These are phyloP conservation scores for Chaetodon trifascialis DNA, from an alignment of 2,113 vertebrate species.

Conservation along the genomic window DNA sequence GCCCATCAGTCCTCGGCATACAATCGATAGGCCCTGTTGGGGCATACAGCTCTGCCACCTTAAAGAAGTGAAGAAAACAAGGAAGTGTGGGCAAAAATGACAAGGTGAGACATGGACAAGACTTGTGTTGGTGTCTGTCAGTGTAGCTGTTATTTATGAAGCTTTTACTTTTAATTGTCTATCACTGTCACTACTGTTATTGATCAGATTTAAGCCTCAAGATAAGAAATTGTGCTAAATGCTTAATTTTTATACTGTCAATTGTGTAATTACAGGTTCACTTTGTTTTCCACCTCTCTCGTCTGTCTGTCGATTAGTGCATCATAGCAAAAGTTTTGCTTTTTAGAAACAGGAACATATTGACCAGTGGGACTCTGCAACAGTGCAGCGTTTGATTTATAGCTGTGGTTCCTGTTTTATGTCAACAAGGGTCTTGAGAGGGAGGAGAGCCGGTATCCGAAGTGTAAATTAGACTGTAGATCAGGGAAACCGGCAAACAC, in stretches of 20 bases:
- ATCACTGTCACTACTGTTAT: slow-evolving; percentile 19
- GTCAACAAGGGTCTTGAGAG: slow-evolving; percentile 51
- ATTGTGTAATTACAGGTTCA: neutral
- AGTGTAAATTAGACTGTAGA: slow-evolving; percentile 69
- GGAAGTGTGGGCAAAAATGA: slow-evolving; percentile 34
- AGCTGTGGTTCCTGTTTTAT: slow-evolving; percentile 48
- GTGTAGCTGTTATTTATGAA: slow-evolving; percentile 43
- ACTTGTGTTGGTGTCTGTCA: slow-evolving; percentile 8
- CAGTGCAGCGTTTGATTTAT: slow-evolving; percentile 59
- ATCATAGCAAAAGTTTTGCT: slow-evolving; percentile 15
- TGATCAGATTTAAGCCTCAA: slow-evolving; percentile 28
- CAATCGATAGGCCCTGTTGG: slow-evolving; percentile 53
- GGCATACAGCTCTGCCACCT: slow-evolving; percentile 37
- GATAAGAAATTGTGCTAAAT: slow-evolving; percentile 9
- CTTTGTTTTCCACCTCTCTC: neutral
- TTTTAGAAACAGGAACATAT: slow-evolving; percentile 32
- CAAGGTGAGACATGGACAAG: slow-evolving; percentile 7
- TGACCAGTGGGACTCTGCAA: slow-evolving; percentile 24
- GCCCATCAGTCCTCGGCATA: slow-evolving; percentile 58
- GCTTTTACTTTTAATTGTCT: slow-evolving; percentile 28
- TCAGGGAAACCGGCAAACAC: slow-evolving; percentile 58
- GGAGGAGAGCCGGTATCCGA: slow-evolving; percentile 41
- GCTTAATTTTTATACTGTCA: slow-evolving; percentile 18
- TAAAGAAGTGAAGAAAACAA: slow-evolving; percentile 47
- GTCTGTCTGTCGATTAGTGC: slow-evolving; percentile 11